Evolutionary conservation across 2,888 invertebrate genomes (phyloP), one percentile per base, ranked within the genome.

Genomic region (Rosalia funebris): DNA sequence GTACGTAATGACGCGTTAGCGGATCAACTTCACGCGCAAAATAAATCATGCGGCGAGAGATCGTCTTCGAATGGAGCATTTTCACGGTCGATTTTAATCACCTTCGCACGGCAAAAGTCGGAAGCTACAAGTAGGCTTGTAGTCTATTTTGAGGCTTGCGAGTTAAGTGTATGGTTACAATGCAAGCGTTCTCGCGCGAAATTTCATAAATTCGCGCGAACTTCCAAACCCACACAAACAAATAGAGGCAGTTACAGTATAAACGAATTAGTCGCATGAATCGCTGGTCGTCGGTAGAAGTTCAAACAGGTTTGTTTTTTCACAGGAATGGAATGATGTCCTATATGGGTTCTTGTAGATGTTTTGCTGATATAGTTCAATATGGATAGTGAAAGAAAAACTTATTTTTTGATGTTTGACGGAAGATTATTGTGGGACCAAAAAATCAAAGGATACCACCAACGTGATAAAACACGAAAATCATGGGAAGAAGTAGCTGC

Each of bases 221-320:
- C 9, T 25, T 5, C 9, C 25, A 25, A 25, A 25, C 25, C 25
- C 25, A 25, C 25, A 10, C n/a, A 37, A 37, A 37, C 14, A 14
- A 37, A 37, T 37, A 14, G 5, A 37, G 37, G n/a, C 10, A n/a
- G 37, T 37, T 37, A 37, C 12, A 37, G 37, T 37, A 5, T 37
- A 37, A 37, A n/a, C 37, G 37, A 37, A 14, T 14, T 37, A 14
- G 42, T 42, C 42, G 42, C 15, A n/a, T n/a, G 3, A 34, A 34
- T 34, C 34, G 11, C 10, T 7, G 34, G 34, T 34, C 10, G 34
- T 34, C 19, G 19, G 5, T 42, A 42, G 15, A 14, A 7, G 42
- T 42, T 42, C 15, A 42, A 42, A 42, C 42, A 7, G 42, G 15
- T 42, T 42, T 42, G 42, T 42, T 42, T 42, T 42, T 42, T n/a